These are phyloP conservation scores for Helicoverpa zea DNA, from an alignment of 1,140 invertebrate genomes.

Conservation along the genomic window DNA sequence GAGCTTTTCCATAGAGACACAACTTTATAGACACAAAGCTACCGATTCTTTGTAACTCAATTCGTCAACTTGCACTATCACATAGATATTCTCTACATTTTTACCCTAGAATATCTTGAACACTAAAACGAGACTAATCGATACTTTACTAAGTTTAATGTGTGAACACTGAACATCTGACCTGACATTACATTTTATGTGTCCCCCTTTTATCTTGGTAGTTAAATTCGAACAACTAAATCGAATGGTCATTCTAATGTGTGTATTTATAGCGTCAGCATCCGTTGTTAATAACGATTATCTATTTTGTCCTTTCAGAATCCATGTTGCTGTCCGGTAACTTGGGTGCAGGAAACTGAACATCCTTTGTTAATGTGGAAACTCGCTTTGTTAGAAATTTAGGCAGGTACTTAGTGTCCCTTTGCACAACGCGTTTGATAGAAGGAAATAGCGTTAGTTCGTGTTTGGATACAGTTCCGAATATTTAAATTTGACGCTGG, in stretches of 20 bases:
- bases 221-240: constrained; percentile 10
- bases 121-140: too few relatives aligned
- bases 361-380: background rate
- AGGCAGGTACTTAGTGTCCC: background rate
- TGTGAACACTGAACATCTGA: background rate
- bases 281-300: constrained; percentile 43
- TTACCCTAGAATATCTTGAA: too few relatives aligned
- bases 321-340: background rate
- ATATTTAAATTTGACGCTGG: background rate
- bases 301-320: constrained; percentile 28
- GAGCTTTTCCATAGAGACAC: too few relatives aligned
- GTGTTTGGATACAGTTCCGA: background rate
- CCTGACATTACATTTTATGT: background rate
- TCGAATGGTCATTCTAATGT: background rate
- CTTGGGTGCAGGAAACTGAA: background rate
- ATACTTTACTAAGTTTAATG: background rate
- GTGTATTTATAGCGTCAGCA: background rate
- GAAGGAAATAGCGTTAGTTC: background rate
- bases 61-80: too few relatives aligned
- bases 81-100: too few relatives aligned
- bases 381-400: background rate
- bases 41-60: too few relatives aligned
- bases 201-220: constrained; percentile 1
- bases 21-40: too few relatives aligned
- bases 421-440: background rate